Evolutionary conservation across 2,888 invertebrate species (phyloP).

Genomic region (Atherix ibis): DNA sequence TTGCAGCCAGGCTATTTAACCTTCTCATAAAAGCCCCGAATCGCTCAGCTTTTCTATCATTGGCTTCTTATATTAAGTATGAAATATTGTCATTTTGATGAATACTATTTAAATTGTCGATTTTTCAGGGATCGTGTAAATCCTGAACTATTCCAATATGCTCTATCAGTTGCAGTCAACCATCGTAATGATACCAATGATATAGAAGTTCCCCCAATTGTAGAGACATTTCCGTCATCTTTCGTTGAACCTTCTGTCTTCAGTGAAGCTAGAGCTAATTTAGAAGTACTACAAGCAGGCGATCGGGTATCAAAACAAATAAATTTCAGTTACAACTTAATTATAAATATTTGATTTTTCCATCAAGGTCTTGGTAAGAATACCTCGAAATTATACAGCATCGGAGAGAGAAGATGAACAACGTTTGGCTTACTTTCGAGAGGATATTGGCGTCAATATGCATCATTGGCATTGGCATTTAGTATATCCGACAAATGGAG

Average conservation of each 20-base stretch:
- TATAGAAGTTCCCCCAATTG: slow-evolving; percentile 53
- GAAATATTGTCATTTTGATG: slow-evolving; percentile 4
- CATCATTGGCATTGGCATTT: slow-evolving; percentile 91
- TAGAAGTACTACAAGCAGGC: slow-evolving; percentile 6
- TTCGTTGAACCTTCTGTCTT: slow-evolving; percentile 63
- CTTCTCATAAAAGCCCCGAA: slow-evolving; percentile 45
- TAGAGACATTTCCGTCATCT: slow-evolving; percentile 67
- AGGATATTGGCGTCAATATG: slow-evolving; percentile 70
- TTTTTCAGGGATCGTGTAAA: slow-evolving; percentile 52
- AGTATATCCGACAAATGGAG: slow-evolving; percentile 60
- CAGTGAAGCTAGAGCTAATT: slow-evolving; percentile 40
- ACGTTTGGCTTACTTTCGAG: slow-evolving; percentile 67
- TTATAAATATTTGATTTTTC: no score
- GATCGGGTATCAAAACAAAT: no score
- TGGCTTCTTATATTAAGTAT: slow-evolving; percentile 42
- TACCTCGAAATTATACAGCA: slow-evolving; percentile 61
- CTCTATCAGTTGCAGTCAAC: slow-evolving; percentile 56
- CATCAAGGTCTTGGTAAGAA: slow-evolving; percentile 42
- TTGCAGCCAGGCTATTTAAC: slow-evolving; percentile 54
- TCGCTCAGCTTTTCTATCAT: slow-evolving; percentile 48
- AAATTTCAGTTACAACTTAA: no score
- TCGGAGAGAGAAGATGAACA: slow-evolving; percentile 61
- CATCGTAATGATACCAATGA: slow-evolving; percentile 35
- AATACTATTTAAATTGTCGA: no score
- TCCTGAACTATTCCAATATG: slow-evolving; percentile 66